Evolutionary conservation across 1,140 invertebrate genomes (phyloP).

Genomic region (Philotrypesis tridentata): DNA sequence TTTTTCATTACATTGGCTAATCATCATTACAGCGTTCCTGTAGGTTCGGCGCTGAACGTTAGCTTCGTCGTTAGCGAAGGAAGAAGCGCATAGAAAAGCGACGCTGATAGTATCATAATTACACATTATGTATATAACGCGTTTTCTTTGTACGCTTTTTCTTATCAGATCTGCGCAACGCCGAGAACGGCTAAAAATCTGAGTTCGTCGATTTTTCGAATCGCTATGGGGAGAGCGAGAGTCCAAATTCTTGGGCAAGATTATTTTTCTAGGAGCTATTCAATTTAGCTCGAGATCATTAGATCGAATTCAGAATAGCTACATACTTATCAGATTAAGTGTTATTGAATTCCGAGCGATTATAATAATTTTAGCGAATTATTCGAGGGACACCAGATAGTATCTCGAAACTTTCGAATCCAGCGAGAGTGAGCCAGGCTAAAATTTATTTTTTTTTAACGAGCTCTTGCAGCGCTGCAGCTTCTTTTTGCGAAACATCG

Average conservation of each 20-base stretch:
- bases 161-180: conserved; percentile 29
- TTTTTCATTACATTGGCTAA: too few relatives aligned
- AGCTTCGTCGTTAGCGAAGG: too few relatives aligned
- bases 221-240: background rate
- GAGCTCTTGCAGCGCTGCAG: background rate
- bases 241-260: background rate
- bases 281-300: background rate
- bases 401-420: background rate
- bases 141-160: conserved; percentile 6
- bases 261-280: background rate
- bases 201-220: background rate
- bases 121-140: conserved; percentile 13
- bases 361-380: background rate
- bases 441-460: background rate
- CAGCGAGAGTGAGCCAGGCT: background rate
- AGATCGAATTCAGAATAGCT: background rate
- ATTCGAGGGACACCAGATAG: background rate
- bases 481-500: conserved; percentile 23
- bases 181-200: background rate
- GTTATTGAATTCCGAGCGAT: background rate
- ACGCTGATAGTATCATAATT: conserved; percentile 33
- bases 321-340: background rate
- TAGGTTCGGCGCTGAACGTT: background rate
- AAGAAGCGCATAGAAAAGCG: conserved; percentile 4
- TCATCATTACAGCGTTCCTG: too few relatives aligned